Percentiles rank a stretch among this genome's conserved stretches.
phyloP scores from a whole-genome alignment of 1,140 invertebrate species.

The Caerostris darwini region DNA sequence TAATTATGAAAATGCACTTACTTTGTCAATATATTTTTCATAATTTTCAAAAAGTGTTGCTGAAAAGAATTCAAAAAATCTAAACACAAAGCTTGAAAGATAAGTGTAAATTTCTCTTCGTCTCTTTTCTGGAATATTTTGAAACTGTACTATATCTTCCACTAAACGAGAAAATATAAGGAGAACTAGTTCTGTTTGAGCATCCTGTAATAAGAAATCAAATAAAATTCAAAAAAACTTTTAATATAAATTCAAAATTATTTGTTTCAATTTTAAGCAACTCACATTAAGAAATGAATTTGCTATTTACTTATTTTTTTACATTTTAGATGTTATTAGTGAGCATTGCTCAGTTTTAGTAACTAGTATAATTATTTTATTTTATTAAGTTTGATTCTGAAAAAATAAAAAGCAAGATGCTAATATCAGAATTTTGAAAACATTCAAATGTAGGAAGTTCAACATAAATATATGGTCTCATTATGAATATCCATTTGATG shows the following conservation, averaged over 20 bases:
- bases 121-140: conserved; percentile 84
- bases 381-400: too few species aligned
- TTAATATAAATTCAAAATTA: too few species aligned
- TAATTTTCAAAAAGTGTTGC: conserved; percentile 86
- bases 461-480: too few species aligned
- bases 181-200: conserved; percentile 93
- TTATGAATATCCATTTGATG: too few species aligned
- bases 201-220: conserved; percentile 82
- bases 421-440: too few species aligned
- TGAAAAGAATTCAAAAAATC: conserved; percentile 89
- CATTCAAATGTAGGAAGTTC: too few species aligned
- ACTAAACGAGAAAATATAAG: conserved; percentile 92
- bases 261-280: not conserved
- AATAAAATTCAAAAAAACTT: not conserved
- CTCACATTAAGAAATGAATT: not conserved
- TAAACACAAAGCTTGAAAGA: conserved; percentile 90
- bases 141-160: conserved; percentile 93
- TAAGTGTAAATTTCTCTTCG: conserved; percentile 94
- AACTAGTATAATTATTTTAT: too few species aligned
- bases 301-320: not conserved
- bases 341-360: too few species aligned
- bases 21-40: conserved; percentile 86
- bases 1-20: not conserved
- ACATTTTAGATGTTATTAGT: too few species aligned
- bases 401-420: too few species aligned